phyloP scores from a whole-genome alignment of 2,113 vertebrate species.

The Scomber japonicus region DNA sequence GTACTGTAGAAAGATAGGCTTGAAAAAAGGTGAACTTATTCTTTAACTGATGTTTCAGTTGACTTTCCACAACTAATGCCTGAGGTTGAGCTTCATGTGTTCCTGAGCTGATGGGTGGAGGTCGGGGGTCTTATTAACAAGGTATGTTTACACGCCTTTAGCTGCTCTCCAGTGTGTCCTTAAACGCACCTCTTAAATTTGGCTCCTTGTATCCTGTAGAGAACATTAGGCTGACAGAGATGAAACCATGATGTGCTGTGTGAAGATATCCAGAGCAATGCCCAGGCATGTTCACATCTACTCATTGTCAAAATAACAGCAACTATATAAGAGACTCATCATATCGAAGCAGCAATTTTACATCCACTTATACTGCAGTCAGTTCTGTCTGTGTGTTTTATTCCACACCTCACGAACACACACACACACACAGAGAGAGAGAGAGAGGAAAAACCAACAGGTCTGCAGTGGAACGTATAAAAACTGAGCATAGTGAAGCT shows the following conservation, averaged over 20 bases:
- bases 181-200: background rate
- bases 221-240: background rate
- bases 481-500: conserved; percentile 11
- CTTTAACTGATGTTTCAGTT: no score
- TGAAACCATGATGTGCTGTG: background rate
- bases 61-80: background rate
- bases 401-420: background rate
- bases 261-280: background rate
- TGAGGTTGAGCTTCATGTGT: background rate
- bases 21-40: no score
- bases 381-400: background rate
- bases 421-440: no score
- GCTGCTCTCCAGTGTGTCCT: background rate
- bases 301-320: background rate
- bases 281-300: conserved; percentile 12
- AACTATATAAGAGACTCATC: background rate
- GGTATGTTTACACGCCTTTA: background rate
- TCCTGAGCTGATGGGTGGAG: background rate
- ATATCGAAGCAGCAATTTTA: background rate
- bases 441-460: conserved; percentile 11
- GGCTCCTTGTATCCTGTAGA: background rate
- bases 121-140: no score
- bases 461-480: conserved; percentile 2
- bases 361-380: background rate
- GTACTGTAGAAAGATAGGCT: no score